Conservation (phyloP, 2,797 vertebrate genomes). For the Neosilurus mollespiculum region DNA sequence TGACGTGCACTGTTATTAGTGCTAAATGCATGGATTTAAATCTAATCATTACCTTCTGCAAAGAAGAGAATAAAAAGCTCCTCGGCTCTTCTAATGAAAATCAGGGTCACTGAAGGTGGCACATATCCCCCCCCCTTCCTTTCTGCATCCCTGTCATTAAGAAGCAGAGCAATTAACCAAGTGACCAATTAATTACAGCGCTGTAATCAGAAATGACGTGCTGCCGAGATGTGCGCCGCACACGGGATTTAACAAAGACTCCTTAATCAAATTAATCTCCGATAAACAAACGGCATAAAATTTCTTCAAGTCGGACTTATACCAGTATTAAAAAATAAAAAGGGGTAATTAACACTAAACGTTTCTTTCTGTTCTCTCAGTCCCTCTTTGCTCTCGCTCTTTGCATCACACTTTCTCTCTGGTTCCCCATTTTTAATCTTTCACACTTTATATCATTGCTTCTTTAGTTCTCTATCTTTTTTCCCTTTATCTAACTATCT, state of each 20-base stretch:
- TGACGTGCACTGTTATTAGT: not conserved
- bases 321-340: slow-evolving; percentile 67
- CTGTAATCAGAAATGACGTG: slow-evolving; percentile 70
- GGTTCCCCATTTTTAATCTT: slow-evolving; percentile 1
- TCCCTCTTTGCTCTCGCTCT: slow-evolving; percentile 32
- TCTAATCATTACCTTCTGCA: not conserved
- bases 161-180: slow-evolving; percentile 72
- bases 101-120: slow-evolving; percentile 63
- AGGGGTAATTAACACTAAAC: slow-evolving; percentile 52
- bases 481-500: not conserved
- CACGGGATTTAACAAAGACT: slow-evolving; percentile 67
- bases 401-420: not conserved
- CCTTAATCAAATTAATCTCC: slow-evolving; percentile 77
- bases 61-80: slow-evolving; percentile 17
- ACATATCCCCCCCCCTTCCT: not conserved
- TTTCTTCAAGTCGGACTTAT: slow-evolving; percentile 72
- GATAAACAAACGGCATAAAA: slow-evolving; percentile 74
- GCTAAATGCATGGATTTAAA: not conserved
- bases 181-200: slow-evolving; percentile 76
- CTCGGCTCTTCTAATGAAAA: slow-evolving; percentile 56
- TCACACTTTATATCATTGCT: not conserved
- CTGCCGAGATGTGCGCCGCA: slow-evolving; percentile 66
- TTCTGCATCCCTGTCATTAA: slow-evolving; percentile 68
- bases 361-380: slow-evolving; percentile 39
- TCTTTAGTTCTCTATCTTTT: not conserved